phyloP scores from a whole-genome alignment of 2,797 vertebrate species.

The Lophura swinhoii region DNA sequence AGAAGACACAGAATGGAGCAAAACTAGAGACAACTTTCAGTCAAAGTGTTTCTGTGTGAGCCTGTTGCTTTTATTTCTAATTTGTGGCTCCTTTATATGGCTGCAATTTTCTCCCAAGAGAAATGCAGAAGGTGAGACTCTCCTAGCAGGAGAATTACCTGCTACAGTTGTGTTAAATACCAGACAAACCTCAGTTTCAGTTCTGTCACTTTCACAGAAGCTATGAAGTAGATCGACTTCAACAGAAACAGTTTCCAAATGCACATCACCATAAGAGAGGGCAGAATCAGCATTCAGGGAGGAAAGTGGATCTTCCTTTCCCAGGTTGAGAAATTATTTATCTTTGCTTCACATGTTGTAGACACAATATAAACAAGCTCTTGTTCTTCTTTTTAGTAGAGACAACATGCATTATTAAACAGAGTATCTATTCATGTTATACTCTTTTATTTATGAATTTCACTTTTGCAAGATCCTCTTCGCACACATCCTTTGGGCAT shows the following conservation, averaged over 20 bases:
- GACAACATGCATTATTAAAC: constrained; percentile 49
- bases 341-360: neutral
- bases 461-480: neutral
- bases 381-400: neutral
- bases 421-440: neutral
- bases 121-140: neutral
- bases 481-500: neutral
- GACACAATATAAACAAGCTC: neutral
- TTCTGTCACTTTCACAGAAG: neutral
- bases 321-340: constrained; percentile 28
- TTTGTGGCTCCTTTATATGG: neutral
- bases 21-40: neutral
- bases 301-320: neutral
- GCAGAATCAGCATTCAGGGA: neutral
- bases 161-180: neutral
- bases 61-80: neutral
- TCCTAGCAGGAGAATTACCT: neutral
- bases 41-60: neutral
- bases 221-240: neutral
- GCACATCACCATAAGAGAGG: neutral
- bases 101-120: neutral
- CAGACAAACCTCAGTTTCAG: neutral
- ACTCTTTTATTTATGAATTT: constrained; percentile 30
- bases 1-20: neutral
- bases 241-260: neutral